These are phyloP conservation scores for Lytechinus pictus DNA, from an alignment of 35 echinoderm and acorn worm genomes.

Conservation along the genomic window DNA sequence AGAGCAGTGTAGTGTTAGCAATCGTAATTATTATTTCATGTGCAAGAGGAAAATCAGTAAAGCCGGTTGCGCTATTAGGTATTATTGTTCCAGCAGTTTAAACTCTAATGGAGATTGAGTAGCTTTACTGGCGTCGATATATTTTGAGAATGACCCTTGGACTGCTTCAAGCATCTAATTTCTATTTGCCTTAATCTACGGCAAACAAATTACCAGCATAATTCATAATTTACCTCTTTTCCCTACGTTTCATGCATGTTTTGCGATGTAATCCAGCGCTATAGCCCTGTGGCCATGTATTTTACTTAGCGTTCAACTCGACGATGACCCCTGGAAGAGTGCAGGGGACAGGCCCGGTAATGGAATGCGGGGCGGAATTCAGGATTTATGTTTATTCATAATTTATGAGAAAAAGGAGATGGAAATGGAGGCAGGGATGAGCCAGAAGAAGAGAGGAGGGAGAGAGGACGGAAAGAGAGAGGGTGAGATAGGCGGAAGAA, in stretches of 20 bases:
- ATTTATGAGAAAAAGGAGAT: not conserved
- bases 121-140: not conserved
- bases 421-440: not conserved
- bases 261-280: not conserved
- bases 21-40: too few species aligned
- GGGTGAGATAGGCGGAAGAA: not conserved
- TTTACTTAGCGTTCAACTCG: not conserved
- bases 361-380: not conserved
- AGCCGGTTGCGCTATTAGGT: too few species aligned
- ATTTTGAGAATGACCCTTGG: not conserved
- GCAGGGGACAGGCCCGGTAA: not conserved
- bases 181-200: not conserved
- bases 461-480: not conserved
- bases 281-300: not conserved
- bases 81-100: not conserved
- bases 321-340: not conserved
- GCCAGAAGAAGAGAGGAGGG: not conserved
- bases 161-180: not conserved
- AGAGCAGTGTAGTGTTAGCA: not conserved
- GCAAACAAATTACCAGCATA: slow-evolving; percentile 3
- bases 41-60: too few species aligned
- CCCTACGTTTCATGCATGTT: not conserved
- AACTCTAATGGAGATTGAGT: not conserved
- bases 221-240: not conserved
- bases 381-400: not conserved